These are phyloP conservation scores for Hemibates koningsi DNA, from an alignment of 2,113 vertebrate species.

Conservation along the genomic window DNA sequence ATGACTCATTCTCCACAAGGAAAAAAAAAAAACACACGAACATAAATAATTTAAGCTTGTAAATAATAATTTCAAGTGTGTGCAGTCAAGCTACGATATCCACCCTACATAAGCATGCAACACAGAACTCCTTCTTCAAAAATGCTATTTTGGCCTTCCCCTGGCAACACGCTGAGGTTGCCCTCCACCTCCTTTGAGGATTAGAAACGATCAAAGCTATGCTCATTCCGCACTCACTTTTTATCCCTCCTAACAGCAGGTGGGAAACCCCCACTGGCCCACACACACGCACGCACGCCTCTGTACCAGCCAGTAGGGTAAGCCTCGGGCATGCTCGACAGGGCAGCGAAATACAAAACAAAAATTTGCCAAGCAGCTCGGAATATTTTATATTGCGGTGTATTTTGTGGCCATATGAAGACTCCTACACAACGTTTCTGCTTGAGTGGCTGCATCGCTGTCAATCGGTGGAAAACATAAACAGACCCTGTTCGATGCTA, in stretches of 20 bases:
- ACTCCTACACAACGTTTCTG: background rate
- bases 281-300: constrained; percentile 2
- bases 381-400: background rate
- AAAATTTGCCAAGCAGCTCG: background rate
- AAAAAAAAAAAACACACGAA: background rate
- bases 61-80: background rate
- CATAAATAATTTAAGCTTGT: background rate
- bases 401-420: background rate
- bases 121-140: background rate
- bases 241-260: constrained; percentile 14
- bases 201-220: constrained; percentile 56
- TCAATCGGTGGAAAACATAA: background rate
- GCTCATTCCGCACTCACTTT: constrained; percentile 45
- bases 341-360: background rate
- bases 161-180: background rate
- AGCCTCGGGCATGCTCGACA: background rate
- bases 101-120: background rate
- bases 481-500: background rate
- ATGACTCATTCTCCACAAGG: background rate
- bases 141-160: background rate
- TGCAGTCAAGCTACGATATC: background rate
- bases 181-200: constrained; percentile 36
- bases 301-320: background rate
- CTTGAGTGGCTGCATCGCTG: background rate
- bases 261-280: constrained; percentile 34